Conservation (phyloP, 64 coral and sea anemone species). For the Orbicella faveolata region DNA sequence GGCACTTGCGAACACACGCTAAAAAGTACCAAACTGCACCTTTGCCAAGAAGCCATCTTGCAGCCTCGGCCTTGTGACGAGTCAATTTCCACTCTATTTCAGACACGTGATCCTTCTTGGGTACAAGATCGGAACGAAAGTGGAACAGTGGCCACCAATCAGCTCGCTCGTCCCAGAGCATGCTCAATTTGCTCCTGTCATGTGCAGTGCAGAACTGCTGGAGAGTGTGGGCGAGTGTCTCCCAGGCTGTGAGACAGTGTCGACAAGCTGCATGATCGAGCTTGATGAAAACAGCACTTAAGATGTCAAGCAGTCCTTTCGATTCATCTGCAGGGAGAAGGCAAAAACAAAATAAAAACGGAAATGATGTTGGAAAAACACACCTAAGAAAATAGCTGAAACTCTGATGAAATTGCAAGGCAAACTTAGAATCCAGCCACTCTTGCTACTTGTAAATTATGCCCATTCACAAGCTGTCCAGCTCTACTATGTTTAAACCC, state of each 20-base stretch:
- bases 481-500: too few relatives aligned
- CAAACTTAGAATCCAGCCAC: too few relatives aligned
- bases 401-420: too few relatives aligned
- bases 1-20: not conserved
- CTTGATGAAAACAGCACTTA: constrained; percentile 79
- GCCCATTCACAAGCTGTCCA: too few relatives aligned
- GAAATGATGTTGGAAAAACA: not conserved
- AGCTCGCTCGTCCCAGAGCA: constrained; percentile 60
- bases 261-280: constrained; percentile 80
- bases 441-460: too few relatives aligned
- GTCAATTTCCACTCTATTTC: constrained; percentile 28
- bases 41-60: constrained; percentile 56
- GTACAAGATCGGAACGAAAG: constrained; percentile 51
- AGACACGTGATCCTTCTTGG: not conserved
- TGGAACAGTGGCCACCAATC: constrained; percentile 94
- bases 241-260: constrained; percentile 44
- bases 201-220: not conserved
- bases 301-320: constrained; percentile 2
- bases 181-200: not conserved
- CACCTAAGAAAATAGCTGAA: too few relatives aligned
- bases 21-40: constrained; percentile 16
- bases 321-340: constrained; percentile 31
- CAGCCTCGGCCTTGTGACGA: constrained; percentile 57
- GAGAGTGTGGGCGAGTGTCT: constrained; percentile 23
- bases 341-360: not conserved